phyloP scores from a whole-genome alignment of 2,113 vertebrate species.

The Rissa tridactyla region DNA sequence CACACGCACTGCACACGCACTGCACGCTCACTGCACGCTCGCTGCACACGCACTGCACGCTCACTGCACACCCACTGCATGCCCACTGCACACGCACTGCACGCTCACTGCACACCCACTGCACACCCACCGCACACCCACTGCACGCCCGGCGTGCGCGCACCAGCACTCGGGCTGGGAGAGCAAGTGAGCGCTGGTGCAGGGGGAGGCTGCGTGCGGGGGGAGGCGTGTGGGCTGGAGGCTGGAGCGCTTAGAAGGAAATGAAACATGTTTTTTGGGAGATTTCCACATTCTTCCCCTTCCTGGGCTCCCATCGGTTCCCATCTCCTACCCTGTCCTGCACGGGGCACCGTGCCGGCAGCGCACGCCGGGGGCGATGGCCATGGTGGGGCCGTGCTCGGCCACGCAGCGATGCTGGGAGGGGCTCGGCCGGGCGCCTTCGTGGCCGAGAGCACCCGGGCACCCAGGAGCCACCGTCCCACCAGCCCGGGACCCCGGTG shows the following conservation, averaged over 20 bases:
- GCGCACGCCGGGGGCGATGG: fast-evolving
- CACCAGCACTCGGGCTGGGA: background rate
- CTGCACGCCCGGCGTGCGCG: background rate
- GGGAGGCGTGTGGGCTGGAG: background rate
- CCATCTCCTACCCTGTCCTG: background rate
- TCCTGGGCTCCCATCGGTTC: background rate
- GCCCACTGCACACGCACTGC: background rate
- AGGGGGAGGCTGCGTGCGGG: background rate
- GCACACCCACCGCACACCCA: background rate
- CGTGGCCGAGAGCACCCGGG: background rate
- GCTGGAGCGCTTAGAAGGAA: background rate
- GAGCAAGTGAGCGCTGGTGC: background rate
- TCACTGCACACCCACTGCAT: background rate
- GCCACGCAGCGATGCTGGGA: background rate
- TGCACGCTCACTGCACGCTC: background rate
- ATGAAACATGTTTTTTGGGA: background rate
- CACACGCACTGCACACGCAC: too few species aligned
- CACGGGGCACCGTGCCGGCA: fast-evolving
- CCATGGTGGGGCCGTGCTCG: fast-evolving
- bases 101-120: background rate
- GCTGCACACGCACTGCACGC: background rate
- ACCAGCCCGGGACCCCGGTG: background rate
- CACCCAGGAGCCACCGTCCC: background rate
- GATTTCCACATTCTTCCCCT: background rate
- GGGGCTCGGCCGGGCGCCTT: fast-evolving